Conservation (phyloP, 2,888 invertebrate genomes). For the Ariolimax columbianus region DNA sequence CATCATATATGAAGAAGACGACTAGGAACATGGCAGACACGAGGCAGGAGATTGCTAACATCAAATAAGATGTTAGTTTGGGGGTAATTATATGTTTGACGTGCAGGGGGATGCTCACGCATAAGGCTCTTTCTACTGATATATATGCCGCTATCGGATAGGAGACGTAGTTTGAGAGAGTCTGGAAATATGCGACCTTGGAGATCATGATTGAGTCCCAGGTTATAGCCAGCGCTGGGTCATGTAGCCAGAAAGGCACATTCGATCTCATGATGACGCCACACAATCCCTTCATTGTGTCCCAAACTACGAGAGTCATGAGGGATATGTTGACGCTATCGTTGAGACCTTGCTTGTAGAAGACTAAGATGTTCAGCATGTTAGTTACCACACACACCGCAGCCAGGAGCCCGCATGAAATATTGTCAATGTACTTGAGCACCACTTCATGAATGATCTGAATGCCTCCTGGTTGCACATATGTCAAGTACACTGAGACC, state of each 20-base stretch:
- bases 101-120: background rate
- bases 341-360: background rate
- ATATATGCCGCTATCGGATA: background rate
- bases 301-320: background rate
- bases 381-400: background rate
- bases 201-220: background rate
- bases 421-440: background rate
- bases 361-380: background rate
- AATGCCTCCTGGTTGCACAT: background rate
- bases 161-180: background rate
- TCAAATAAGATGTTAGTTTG: background rate
- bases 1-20: background rate
- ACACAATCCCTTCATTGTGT: background rate
- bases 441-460: background rate
- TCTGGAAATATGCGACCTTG: conserved; percentile 4
- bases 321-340: background rate
- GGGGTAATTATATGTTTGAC: background rate
- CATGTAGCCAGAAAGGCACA: background rate
- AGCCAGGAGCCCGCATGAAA: background rate
- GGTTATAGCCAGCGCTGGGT: background rate
- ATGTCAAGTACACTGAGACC: background rate
- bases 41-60: background rate
- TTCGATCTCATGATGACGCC: background rate
- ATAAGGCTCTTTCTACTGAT: background rate
- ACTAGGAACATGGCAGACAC: conserved; percentile 7